Evolutionary conservation across 53 echinoderm and acorn worm genomes (phyloP), one percentile per base, ranked within the genome.

Genomic region (Stichopus horrens): DNA sequence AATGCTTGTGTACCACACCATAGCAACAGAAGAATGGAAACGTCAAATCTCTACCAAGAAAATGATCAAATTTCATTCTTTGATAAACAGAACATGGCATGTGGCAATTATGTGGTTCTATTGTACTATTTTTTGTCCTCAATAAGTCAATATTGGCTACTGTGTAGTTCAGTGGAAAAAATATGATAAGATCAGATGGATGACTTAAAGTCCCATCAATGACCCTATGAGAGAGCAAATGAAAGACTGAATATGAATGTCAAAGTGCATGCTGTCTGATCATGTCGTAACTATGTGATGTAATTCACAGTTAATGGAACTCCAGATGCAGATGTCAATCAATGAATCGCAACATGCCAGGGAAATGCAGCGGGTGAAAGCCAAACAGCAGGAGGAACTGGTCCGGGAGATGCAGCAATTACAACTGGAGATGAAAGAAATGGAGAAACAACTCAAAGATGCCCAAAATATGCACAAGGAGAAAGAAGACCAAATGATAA

Each of bases 291-390:
- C 16, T n/a, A 77, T 57, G 56, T 56, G 16, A 57, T 83, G 18
- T 57, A 0, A 51, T 57, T 75, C 14, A 87, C 88, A 97, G 97
- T 90, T 95, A 9, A 84, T 96, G 83, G 96, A 99, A 80, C 87
- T 92, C 54, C 93, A 95, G 88, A 93, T 95, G 93, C 93, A 94
- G 88, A 23, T 94, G 10, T 94, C 99, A 6, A 90, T 99, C 66
- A 23, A 55, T 4, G 93, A 94, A 77, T 93, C 99, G 9, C 99
- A 96, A 80, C 93, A 96, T 76, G 51, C 81, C 55, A 79, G 99
- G 18, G 96, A 99, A 63, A 60, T 99, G 57, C 95, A 99, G 78
- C 92, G 99, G 2, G 59, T 99, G 5, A 89, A 88, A 23, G 93
- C 90, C 51, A 85, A 88, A 21, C 94, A 92, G 57, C 76, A 90